A percentile compares a stretch with the other conserved stretches of the same genome.
Conservation (phyloP, 2,888 invertebrate species). For the Boloria selene region DNA sequence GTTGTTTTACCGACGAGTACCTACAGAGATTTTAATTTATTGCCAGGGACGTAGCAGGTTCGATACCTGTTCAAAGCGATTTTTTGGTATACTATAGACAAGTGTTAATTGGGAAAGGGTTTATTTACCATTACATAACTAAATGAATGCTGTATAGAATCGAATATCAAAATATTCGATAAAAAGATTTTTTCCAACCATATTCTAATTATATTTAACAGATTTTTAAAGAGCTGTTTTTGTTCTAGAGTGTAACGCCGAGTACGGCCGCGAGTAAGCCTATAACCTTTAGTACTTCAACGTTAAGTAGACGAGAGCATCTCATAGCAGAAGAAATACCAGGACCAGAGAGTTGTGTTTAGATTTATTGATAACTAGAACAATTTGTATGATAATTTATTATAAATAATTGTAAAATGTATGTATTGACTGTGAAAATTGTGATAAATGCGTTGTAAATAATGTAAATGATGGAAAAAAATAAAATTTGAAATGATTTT, state of each 20-base stretch:
- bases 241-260: constrained; percentile 60
- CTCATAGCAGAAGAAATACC: constrained; percentile 78
- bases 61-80: too few relatives aligned
- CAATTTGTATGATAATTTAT: constrained; percentile 38
- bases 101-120: too few relatives aligned
- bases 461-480: constrained; percentile 46
- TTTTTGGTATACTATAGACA: too few relatives aligned
- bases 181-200: too few relatives aligned
- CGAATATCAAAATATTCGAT: too few relatives aligned
- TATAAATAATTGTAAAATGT: constrained; percentile 49
- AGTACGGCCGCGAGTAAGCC: constrained; percentile 58
- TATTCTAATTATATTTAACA: neutral
- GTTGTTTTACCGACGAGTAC: too few relatives aligned
- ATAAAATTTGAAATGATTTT: constrained; percentile 39
- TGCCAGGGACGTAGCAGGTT: too few relatives aligned
- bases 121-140: too few relatives aligned
- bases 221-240: too few relatives aligned
- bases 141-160: too few relatives aligned
- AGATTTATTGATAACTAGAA: constrained; percentile 46
- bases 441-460: constrained; percentile 59
- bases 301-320: constrained; percentile 73
- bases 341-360: constrained; percentile 79
- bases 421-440: constrained; percentile 60
- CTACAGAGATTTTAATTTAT: too few relatives aligned
- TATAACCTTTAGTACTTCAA: constrained; percentile 55